Evolutionary conservation across 1,140 invertebrate genomes (phyloP), one percentile per base, ranked within the genome.

Genomic region (Zelostemma sp.): DNA sequence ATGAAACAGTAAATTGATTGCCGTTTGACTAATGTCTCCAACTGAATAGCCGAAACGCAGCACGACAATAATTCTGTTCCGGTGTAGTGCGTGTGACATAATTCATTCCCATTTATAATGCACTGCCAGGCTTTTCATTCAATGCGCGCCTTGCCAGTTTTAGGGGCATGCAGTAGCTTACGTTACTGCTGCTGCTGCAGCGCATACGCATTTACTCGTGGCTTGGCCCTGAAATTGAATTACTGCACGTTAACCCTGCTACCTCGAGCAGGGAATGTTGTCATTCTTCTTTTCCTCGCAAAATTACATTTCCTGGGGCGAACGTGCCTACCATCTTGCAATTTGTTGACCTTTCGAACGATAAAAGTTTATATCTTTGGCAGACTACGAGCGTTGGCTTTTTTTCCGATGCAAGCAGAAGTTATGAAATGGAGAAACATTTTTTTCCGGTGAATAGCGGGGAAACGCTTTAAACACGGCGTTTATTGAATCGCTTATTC

Each of bases 91-190:
- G 38, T 56, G 35, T 50, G 62, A 68, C 61, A 74, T 77, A 72
- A 76, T 74, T 74, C 66, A 74, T 77, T 72, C 51, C 61, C 56
- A 73, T 79, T 79, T 74, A 72, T 74, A 75, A 79, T 70, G 61
- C 72, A 72, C 14, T 45, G 43, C 33, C 49, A 28, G 48, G 60
- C 73, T 73, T 67, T 72, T 73, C 66, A 72, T 72, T 71, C 55
- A 45, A 43, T 53, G 47, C 54, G 57, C 56, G 55, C 33, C 47
- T 63, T 62, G 18, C 41, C 43, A 12, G 50, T 54, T 49, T 74
- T 68, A 57, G 67, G 53, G 51, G 14, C 47, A 51, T 21, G 55
- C 47, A 15, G 48, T 35, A 56, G 59, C 55, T 68, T 61, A 54
- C 54, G 65, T 53, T 8, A 25, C 21, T 25, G 21, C 3, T 8